Evolutionary conservation across 1,140 invertebrate genomes (phyloP).

Genomic region (Bombus difficillimus): DNA sequence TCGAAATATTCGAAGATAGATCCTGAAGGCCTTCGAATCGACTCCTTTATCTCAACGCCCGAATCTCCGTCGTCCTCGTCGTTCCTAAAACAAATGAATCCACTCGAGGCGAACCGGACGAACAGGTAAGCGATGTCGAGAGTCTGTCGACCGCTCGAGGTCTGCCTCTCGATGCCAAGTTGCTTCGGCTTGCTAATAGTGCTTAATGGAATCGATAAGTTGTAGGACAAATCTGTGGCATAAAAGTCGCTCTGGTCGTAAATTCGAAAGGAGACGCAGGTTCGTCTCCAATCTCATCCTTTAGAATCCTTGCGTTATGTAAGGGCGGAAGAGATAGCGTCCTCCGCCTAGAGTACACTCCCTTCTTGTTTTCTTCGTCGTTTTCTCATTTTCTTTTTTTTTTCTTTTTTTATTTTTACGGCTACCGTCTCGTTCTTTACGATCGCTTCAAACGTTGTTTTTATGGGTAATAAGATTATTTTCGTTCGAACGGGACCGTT

Average conservation of each 20-base stretch:
- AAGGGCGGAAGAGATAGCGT: slow-evolving; percentile 11
- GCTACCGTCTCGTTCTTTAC: slow-evolving; percentile 14
- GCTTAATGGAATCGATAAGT: slow-evolving; percentile 74
- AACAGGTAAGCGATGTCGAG: slow-evolving; percentile 39
- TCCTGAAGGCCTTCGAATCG: slow-evolving; percentile 31
- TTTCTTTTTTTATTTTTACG: slow-evolving; percentile 4
- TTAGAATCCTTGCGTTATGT: slow-evolving; percentile 16
- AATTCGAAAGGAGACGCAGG: slow-evolving; percentile 51
- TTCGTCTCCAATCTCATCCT: background rate
- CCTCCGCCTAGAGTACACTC: background rate
- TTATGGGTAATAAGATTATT: slow-evolving; percentile 41
- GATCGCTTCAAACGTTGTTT: slow-evolving; percentile 8
- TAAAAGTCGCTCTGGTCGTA: slow-evolving; percentile 54
- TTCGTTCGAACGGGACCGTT: slow-evolving; percentile 4
- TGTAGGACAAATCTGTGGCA: slow-evolving; percentile 67
- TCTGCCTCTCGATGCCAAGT: background rate
- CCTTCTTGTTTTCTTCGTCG: background rate
- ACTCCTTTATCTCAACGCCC: slow-evolving; percentile 49
- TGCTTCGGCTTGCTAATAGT: slow-evolving; percentile 62
- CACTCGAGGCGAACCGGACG: slow-evolving; percentile 38
- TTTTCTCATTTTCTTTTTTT: background rate
- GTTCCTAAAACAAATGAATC: slow-evolving; percentile 64
- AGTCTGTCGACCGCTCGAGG: background rate
- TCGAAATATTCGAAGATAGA: slow-evolving; percentile 50
- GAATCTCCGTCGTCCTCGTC: slow-evolving; percentile 35